Evolutionary conservation across 2,797 vertebrate species (phyloP).

Genomic region (Rhinella marina): DNA sequence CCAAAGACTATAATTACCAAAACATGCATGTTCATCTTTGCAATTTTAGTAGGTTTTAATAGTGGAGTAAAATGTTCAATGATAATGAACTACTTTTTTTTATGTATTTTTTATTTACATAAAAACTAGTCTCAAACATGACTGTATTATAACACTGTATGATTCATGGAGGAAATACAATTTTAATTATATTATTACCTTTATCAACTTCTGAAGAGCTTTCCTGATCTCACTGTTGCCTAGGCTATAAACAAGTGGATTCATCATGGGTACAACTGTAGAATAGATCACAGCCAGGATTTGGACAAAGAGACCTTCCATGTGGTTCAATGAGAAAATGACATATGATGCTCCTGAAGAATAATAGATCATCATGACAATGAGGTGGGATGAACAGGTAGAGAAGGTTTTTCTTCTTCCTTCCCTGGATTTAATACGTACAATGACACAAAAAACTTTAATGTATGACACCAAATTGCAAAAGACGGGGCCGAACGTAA

Average conservation of each 20-base stretch:
- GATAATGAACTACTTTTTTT: too few relatives aligned
- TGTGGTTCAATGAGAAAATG: not conserved
- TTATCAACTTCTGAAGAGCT: not conserved
- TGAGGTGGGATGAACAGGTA: not conserved
- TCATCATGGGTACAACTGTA: not conserved
- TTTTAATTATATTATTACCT: too few relatives aligned
- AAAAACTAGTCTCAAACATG: too few relatives aligned
- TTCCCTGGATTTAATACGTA: not conserved
- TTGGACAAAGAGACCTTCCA: not conserved
- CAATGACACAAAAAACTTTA: not conserved
- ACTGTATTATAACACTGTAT: too few relatives aligned
- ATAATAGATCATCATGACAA: not conserved
- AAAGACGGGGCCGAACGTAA: not conserved
- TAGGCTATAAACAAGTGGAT: slow-evolving; percentile 1
- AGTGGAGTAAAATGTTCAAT: too few relatives aligned
- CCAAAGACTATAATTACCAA: too few relatives aligned
- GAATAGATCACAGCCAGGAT: not conserved
- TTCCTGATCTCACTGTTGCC: slow-evolving; percentile 1
- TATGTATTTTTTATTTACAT: too few relatives aligned
- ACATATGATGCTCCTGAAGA: not conserved
- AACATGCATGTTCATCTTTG: too few relatives aligned
- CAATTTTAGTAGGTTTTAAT: too few relatives aligned
- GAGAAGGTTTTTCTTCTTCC: not conserved
- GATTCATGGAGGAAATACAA: too few relatives aligned
- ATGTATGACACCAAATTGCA: not conserved